Evolutionary conservation across 35 echinoderm and acorn worm genomes (phyloP), one percentile per base, ranked within the genome.

Genomic region (Hemicentrotus pulcherrimus): DNA sequence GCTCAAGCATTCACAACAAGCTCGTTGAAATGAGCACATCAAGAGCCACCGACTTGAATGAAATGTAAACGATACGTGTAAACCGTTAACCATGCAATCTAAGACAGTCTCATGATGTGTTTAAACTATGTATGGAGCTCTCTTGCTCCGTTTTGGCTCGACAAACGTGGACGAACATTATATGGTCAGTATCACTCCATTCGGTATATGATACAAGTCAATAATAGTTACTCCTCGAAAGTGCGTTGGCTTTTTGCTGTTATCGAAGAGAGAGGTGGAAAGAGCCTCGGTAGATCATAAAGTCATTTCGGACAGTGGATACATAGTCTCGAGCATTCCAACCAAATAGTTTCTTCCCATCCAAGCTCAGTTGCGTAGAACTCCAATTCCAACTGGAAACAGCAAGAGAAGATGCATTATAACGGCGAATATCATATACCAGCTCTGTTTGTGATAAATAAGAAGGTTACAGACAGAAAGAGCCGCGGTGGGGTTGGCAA

Each of bases 361-460:
- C 65, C 65, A 78, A 28, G 35, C 65, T 78, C 22, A 22, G 22
- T n/a, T 8, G 65, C 65, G 22, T 78, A 78, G 65, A 78, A 78
- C 65, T 78, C 22, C 65, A n/a, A 78, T 78, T 78, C 65, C 19
- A n/a, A 78, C 65, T 78, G 65, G 18, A 47, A 45, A 90, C 88
- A 15, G 88, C 0, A 9, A 47, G 88, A 46, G 88, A 30, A 90
- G 32, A 90, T 33, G 46, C 19, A 90, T 90, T 90, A 45, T 47
- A 45, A 90, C 88, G n/a, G 32, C 32, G 32, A 90, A 90, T 93
- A 93, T 93, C 91, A 31, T 47, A 93, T 31, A 31, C 91, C 46
- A 48, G 48, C 91, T 58, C 46, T 58, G 16, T 93, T 93, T n/a
- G 91, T 93, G 31, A 93, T 93, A 93, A 93, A 93, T 93, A 93